Percentiles rank a stretch among this genome's conserved stretches.
Conservation (phyloP, 1,140 invertebrate species). For the Melanaphis sacchari region DNA sequence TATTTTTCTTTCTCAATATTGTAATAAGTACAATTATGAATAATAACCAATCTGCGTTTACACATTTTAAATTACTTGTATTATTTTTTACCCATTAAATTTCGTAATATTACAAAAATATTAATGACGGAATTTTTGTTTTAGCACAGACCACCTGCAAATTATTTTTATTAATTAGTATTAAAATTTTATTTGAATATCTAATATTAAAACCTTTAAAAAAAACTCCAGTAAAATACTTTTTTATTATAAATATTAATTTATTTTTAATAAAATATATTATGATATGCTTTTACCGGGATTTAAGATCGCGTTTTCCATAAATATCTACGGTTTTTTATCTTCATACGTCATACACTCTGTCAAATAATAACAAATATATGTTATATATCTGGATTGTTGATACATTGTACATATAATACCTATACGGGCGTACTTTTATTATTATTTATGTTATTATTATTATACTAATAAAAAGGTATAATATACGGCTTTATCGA, state of each 20-base stretch:
- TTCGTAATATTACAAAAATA: too few species aligned
- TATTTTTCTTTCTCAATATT: not conserved
- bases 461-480: conserved; percentile 21
- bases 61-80: too few species aligned
- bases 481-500: not conserved
- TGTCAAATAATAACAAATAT: too few species aligned
- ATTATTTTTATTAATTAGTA: not conserved
- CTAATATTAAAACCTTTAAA: not conserved
- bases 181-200: not conserved
- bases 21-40: too few species aligned
- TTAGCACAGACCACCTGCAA: too few species aligned
- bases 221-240: not conserved
- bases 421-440: not conserved
- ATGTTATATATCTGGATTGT: too few species aligned
- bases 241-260: not conserved
- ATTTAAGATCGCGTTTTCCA: not conserved
- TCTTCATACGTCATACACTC: too few species aligned
- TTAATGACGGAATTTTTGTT: too few species aligned
- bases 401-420: not conserved
- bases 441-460: not conserved
- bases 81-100: too few species aligned
- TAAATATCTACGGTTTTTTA: not conserved
- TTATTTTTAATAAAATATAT: not conserved
- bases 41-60: too few species aligned
- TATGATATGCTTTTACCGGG: not conserved